A percentile compares a stretch with the other conserved stretches of the same genome.
These are phyloP conservation scores for Noctua janthe DNA, from an alignment of 2,888 invertebrate genomes.

Conservation along the genomic window DNA sequence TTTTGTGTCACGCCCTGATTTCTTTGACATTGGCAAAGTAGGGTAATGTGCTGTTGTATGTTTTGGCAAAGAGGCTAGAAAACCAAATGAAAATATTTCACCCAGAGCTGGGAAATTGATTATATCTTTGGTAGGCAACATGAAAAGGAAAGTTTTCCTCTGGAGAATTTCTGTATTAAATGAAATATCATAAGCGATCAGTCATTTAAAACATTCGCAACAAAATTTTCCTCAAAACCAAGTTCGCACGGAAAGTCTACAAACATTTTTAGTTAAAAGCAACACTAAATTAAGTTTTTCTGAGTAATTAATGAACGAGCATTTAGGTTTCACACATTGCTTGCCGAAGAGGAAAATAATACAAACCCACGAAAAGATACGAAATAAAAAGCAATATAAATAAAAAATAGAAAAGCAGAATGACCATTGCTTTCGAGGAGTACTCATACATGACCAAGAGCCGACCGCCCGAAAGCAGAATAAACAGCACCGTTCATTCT, in stretches of 20 bases:
- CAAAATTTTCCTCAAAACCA: not conserved
- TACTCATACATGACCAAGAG: slow-evolving; percentile 53
- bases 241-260: not conserved
- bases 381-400: slow-evolving; percentile 27
- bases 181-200: not conserved
- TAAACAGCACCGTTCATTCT: not conserved
- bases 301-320: not conserved
- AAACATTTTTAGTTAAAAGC: slow-evolving; percentile 5
- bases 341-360: slow-evolving; percentile 2
- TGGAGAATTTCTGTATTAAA: slow-evolving; percentile 5
- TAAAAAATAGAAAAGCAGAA: slow-evolving; percentile 47
- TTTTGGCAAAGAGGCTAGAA: slow-evolving; percentile 38
- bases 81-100: slow-evolving; percentile 35
- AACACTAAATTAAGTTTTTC: not conserved
- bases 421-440: slow-evolving; percentile 51
- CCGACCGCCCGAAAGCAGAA: slow-evolving; percentile 40
- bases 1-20: slow-evolving; percentile 53
- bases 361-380: slow-evolving; percentile 12
- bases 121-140: slow-evolving; percentile 19
- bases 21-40: slow-evolving; percentile 50
- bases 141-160: slow-evolving; percentile 16
- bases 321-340: not conserved
- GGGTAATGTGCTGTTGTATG: slow-evolving; percentile 57
- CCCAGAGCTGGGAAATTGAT: slow-evolving; percentile 28
- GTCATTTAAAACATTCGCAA: slow-evolving; percentile 6